phyloP scores from a whole-genome alignment of 64 coral and sea anemone species.

The Montipora efflorescens region DNA sequence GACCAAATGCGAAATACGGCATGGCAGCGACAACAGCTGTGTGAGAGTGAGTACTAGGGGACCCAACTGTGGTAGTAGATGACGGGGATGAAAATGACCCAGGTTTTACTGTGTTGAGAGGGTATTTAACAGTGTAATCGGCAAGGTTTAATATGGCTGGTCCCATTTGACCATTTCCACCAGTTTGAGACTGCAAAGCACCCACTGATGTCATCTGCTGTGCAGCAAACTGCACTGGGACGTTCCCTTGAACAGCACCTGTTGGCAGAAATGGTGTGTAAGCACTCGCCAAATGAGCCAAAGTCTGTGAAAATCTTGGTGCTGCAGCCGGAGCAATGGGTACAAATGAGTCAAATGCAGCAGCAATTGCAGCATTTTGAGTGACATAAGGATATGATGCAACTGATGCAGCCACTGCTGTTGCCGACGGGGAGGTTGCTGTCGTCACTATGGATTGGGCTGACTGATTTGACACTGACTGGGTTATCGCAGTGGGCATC shows the following conservation, averaged over 20 bases:
- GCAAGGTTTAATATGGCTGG: conserved; percentile 26
- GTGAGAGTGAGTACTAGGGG: conserved; percentile 9
- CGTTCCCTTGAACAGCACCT: conserved; percentile 42
- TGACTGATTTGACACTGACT: conserved; percentile 19
- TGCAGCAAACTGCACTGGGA: conserved; percentile 81
- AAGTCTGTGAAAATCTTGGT: conserved; percentile 88
- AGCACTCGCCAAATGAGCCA: conserved; percentile 93
- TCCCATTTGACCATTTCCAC: conserved; percentile 61
- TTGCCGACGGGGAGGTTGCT: conserved; percentile 60
- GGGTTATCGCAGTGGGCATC: conserved; percentile 55
- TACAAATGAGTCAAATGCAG: conserved; percentile 88
- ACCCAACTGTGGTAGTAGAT: not conserved
- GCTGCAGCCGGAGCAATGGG: conserved; percentile 91
- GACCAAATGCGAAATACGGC: conserved; percentile 58
- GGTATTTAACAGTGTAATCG: conserved; percentile 75
- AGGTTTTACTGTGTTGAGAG: conserved; percentile 75
- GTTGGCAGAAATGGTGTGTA: conserved; percentile 79
- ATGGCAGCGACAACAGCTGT: conserved; percentile 69
- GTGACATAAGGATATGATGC: conserved; percentile 28
- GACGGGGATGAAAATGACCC: conserved; percentile 43
- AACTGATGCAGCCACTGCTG: conserved; percentile 26
- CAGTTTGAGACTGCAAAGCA: conserved; percentile 54
- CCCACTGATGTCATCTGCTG: conserved; percentile 83
- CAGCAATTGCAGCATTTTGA: conserved; percentile 75
- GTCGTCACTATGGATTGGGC: conserved; percentile 9